A percentile compares a stretch with the other conserved stretches of the same genome.
Evolutionary conservation across 2,888 invertebrate genomes (phyloP).

Genomic region (Stegophylla sp.): DNA sequence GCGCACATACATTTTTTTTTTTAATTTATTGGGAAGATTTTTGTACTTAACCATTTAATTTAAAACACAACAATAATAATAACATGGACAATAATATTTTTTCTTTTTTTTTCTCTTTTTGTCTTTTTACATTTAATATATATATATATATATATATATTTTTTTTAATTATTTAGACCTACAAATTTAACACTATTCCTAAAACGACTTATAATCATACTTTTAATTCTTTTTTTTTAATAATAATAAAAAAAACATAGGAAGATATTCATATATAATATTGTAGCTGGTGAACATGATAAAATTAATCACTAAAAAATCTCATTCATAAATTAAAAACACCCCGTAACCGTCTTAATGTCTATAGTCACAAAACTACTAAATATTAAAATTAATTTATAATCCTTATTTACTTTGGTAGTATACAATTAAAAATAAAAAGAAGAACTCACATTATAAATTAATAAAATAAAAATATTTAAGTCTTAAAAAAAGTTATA

Average conservation of each 20-base stretch:
- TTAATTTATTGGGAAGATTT: slow-evolving; percentile 56
- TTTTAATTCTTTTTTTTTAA: slow-evolving; percentile 51
- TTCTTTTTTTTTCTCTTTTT: slow-evolving; percentile 50
- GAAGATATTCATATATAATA: slow-evolving; percentile 56
- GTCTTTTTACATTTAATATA: slow-evolving; percentile 51
- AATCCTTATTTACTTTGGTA: slow-evolving; percentile 59
- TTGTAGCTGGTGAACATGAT: slow-evolving; percentile 59
- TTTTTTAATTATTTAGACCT: slow-evolving; percentile 52
- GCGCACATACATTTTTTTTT: slow-evolving; percentile 52
- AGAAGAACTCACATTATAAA: slow-evolving; percentile 58
- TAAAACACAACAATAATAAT: slow-evolving; percentile 59
- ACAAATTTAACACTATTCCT: slow-evolving; percentile 55
- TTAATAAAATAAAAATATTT: slow-evolving; percentile 59
- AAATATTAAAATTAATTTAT: slow-evolving; percentile 57
- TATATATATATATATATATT: slow-evolving; percentile 47
- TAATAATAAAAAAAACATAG: slow-evolving; percentile 55
- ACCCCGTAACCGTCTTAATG: slow-evolving; percentile 59
- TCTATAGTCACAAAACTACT: slow-evolving; percentile 59
- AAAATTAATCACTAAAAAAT: slow-evolving; percentile 57
- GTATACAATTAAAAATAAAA: slow-evolving; percentile 59
- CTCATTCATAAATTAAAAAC: slow-evolving; percentile 59
- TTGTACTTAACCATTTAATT: slow-evolving; percentile 58
- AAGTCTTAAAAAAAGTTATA: slow-evolving; percentile 59
- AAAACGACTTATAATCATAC: slow-evolving; percentile 52
- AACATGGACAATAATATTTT: slow-evolving; percentile 58